A percentile compares a stretch with the other conserved stretches of the same genome.
Evolutionary conservation across 1,140 invertebrate species (phyloP).

Genomic region (Eurosta solidaginis): DNA sequence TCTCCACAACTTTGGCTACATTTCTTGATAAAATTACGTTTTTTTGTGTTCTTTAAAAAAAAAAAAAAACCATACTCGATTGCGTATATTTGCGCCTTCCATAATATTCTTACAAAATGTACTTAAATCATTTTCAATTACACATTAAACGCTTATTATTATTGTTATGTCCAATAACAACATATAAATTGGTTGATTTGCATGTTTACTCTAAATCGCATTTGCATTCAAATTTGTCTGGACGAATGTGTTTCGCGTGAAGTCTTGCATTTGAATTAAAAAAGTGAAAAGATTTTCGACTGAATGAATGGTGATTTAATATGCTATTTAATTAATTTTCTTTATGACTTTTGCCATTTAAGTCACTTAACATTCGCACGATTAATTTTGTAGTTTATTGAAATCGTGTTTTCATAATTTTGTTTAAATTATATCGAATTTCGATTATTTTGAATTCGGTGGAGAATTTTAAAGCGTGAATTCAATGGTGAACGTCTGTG

Average conservation of each 20-base stretch:
- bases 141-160: conserved; percentile 21
- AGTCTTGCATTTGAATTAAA: not conserved
- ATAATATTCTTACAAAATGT: not conserved
- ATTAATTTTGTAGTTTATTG: not conserved
- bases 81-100: not conserved
- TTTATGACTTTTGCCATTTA: not conserved
- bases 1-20: not conserved
- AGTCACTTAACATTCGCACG: not conserved
- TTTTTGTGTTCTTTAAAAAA: not conserved
- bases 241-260: not conserved
- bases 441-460: not conserved
- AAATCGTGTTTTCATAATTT: not conserved
- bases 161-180: conserved; percentile 15
- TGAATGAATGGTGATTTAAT: not conserved
- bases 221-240: not conserved
- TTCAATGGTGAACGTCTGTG: not conserved
- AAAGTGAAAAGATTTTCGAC: not conserved
- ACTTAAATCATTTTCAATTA: conserved; percentile 21
- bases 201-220: not conserved
- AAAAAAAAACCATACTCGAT: no score
- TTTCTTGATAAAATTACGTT: not conserved
- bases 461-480: no score
- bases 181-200: conserved; percentile 24
- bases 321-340: not conserved
- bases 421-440: not conserved